Conservation (phyloP, 2,888 invertebrate genomes). For the Phengaris alcon region DNA sequence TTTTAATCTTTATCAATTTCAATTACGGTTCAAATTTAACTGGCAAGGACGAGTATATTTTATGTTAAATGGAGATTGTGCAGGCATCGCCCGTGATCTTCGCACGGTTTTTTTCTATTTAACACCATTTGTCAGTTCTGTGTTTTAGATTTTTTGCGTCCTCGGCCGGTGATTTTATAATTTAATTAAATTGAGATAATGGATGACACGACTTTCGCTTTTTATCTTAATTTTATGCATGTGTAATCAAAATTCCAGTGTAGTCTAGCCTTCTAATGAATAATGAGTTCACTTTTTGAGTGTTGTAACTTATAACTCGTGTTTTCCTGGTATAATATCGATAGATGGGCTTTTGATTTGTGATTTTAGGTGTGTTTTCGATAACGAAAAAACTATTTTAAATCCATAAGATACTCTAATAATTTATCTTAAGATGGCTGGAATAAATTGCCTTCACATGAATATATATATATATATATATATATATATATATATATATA, state of each 20-base stretch:
- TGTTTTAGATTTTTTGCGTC: conserved; percentile 22
- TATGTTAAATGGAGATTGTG: conserved; percentile 13
- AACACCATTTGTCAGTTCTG: conserved; percentile 22
- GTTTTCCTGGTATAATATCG: background rate
- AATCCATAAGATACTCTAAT: no score
- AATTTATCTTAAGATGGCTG: no score
- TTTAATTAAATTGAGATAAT: conserved; percentile 26
- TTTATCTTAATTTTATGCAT: conserved; percentile 23
- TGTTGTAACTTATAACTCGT: background rate
- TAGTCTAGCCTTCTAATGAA: background rate
- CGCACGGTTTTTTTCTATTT: conserved; percentile 28
- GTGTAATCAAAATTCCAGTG: conserved; percentile 20
- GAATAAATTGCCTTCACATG: no score
- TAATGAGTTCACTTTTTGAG: conserved; percentile 3
- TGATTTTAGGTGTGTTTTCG: no score
- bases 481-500: no score
- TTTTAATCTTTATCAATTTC: background rate
- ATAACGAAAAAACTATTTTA: no score
- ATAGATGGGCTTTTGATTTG: background rate
- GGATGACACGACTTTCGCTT: conserved; percentile 25
- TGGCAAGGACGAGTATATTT: background rate
- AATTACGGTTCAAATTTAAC: background rate
- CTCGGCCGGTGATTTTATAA: conserved; percentile 18
- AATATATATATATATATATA: no score
- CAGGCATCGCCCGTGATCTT: conserved; percentile 8